These are phyloP conservation scores for Xanthia icteritia DNA, from an alignment of 2,888 invertebrate species.

Conservation along the genomic window DNA sequence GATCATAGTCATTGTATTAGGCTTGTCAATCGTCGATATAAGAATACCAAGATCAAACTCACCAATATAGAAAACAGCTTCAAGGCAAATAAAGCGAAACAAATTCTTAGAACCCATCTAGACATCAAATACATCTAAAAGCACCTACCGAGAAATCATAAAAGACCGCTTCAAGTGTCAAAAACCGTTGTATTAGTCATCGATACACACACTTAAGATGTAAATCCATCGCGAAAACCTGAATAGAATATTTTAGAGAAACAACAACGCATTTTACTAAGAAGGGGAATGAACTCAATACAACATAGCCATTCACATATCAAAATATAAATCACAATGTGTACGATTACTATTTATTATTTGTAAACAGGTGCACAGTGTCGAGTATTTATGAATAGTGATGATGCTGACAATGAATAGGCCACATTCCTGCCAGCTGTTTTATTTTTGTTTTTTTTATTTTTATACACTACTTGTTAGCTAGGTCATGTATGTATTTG, in stretches of 20 bases:
- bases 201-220: slow-evolving; percentile 59
- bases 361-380: slow-evolving; percentile 69
- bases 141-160: slow-evolving; percentile 33
- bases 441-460: slow-evolving; percentile 47
- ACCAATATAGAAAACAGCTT: slow-evolving; percentile 6
- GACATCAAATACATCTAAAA: slow-evolving; percentile 19
- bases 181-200: slow-evolving; percentile 54
- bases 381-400: slow-evolving; percentile 61
- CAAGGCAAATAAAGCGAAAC: slow-evolving; percentile 29
- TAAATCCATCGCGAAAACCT: slow-evolving; percentile 65
- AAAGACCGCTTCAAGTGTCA: slow-evolving; percentile 43
- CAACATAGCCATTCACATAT: slow-evolving; percentile 79
- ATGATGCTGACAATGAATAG: slow-evolving; percentile 56
- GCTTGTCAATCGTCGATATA: not conserved
- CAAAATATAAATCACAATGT: slow-evolving; percentile 73
- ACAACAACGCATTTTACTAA: slow-evolving; percentile 63
- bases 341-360: slow-evolving; percentile 70
- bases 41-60: not conserved
- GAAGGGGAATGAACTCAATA: slow-evolving; percentile 79
- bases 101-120: slow-evolving; percentile 20
- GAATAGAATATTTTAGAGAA: slow-evolving; percentile 73
- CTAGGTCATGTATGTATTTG: slow-evolving; percentile 39
- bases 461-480: slow-evolving; percentile 52
- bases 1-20: too few relatives aligned
- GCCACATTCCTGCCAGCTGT: slow-evolving; percentile 47